phyloP scores from a whole-genome alignment of 2,888 invertebrate genomes.

The Herminia tarsipennalis region DNA sequence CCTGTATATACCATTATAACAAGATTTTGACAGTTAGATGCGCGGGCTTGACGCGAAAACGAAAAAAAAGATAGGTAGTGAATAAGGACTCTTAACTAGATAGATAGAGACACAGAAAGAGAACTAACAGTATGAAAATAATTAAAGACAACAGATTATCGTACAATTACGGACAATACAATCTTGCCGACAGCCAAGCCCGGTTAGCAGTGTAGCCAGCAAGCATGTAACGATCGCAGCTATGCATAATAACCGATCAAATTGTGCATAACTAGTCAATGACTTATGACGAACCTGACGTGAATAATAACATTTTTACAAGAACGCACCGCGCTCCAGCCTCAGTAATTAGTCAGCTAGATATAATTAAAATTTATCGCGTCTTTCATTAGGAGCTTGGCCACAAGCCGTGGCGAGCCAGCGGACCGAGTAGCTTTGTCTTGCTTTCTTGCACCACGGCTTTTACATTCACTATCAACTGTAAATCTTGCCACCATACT shows the following conservation, averaged over 20 bases:
- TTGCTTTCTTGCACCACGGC: constrained; percentile 67
- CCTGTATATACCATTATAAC: too few species aligned
- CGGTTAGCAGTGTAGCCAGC: constrained; percentile 25
- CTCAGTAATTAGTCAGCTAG: constrained; percentile 62
- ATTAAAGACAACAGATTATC: constrained; percentile 26
- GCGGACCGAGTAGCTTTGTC: constrained; percentile 59
- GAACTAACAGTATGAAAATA: background rate
- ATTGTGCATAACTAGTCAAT: constrained; percentile 66
- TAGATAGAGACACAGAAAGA: too few species aligned
- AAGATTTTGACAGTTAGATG: too few species aligned
- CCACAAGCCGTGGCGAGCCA: constrained; percentile 60
- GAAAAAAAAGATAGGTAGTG: background rate
- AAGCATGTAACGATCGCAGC: constrained; percentile 38
- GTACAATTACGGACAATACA: constrained; percentile 35
- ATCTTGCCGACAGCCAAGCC: constrained; percentile 23
- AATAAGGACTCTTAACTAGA: background rate
- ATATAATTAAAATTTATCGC: constrained; percentile 76
- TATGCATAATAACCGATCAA: constrained; percentile 56
- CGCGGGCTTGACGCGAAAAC: background rate
- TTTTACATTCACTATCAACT: constrained; percentile 65
- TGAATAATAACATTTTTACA: constrained; percentile 53
- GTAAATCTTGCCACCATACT: constrained; percentile 63
- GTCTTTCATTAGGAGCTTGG: constrained; percentile 70
- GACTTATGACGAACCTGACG: constrained; percentile 52
- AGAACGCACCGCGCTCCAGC: constrained; percentile 39